A percentile compares a stretch with the other conserved stretches of the same genome.
These are phyloP conservation scores for Sarcoramphus papa DNA, from an alignment of 2,797 vertebrate genomes.

Conservation along the genomic window DNA sequence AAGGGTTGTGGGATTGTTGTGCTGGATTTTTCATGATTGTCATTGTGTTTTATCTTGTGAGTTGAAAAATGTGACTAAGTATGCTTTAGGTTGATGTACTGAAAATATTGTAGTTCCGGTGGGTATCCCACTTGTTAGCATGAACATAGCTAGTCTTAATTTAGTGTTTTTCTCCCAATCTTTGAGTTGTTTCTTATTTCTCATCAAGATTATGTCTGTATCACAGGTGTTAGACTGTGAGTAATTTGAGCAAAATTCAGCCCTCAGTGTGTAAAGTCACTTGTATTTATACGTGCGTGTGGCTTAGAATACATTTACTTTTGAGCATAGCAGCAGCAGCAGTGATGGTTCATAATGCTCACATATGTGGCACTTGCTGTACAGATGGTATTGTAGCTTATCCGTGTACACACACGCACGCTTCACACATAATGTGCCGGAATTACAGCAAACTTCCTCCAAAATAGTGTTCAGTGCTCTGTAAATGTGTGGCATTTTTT, in stretches of 20 bases:
- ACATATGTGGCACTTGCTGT: constrained; percentile 43
- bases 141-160: not conserved
- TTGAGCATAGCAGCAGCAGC: constrained; percentile 29
- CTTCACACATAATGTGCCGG: constrained; percentile 26
- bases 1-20: not conserved
- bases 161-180: not conserved
- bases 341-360: constrained; percentile 17
- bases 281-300: constrained; percentile 6
- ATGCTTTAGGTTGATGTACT: not conserved
- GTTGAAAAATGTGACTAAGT: not conserved
- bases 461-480: not conserved
- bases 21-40: not conserved
- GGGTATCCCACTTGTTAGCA: not conserved
- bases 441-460: constrained; percentile 43
- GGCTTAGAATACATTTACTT: constrained; percentile 32
- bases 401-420: constrained; percentile 23
- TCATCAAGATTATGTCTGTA: not conserved
- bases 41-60: not conserved
- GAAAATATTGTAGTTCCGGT: not conserved
- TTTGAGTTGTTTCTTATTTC: not conserved
- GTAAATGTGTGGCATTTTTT: not conserved
- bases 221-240: not conserved
- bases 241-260: not conserved
- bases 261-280: not conserved
- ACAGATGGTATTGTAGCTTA: constrained; percentile 52